Evolutionary conservation across 2,888 invertebrate species (phyloP).

Genomic region (Catocala sponsa): DNA sequence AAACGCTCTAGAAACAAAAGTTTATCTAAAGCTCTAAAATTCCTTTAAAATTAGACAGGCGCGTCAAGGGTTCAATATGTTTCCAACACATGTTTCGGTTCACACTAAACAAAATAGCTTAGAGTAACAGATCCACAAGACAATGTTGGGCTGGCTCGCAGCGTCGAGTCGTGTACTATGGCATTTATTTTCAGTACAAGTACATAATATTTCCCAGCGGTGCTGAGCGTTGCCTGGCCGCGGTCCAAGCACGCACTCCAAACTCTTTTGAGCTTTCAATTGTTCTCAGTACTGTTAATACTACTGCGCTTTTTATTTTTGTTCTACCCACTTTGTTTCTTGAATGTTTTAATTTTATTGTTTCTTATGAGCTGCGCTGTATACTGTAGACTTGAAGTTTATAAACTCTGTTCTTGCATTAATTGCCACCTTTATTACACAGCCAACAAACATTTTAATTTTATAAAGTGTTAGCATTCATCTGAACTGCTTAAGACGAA

Average conservation of each 20-base stretch:
- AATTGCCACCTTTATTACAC: neutral
- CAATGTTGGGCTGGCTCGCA: neutral
- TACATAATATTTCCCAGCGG: conserved; percentile 1
- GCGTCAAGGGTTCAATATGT: no score
- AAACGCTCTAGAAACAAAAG: no score
- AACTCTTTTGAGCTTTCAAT: conserved; percentile 47
- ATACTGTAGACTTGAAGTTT: neutral
- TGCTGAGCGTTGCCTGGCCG: conserved; percentile 39
- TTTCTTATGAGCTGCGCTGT: neutral
- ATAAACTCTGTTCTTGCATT: neutral
- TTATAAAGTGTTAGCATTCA: neutral
- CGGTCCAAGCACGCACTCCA: conserved; percentile 45
- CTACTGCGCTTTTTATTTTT: conserved; percentile 12
- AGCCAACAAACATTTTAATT: neutral
- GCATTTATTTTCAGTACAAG: neutral
- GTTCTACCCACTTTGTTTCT: conserved; percentile 9
- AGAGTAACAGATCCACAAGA: neutral
- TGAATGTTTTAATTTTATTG: conserved; percentile 10
- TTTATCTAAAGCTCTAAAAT: no score
- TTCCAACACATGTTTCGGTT: no score
- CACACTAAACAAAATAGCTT: no score
- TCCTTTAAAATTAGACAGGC: no score
- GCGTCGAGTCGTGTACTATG: neutral
- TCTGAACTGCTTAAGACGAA: no score
- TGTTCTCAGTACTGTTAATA: conserved; percentile 33